Base-by-base conservation (phyloP, 2,113 vertebrate genomes). In the Oplegnathus fasciatus region DNA sequence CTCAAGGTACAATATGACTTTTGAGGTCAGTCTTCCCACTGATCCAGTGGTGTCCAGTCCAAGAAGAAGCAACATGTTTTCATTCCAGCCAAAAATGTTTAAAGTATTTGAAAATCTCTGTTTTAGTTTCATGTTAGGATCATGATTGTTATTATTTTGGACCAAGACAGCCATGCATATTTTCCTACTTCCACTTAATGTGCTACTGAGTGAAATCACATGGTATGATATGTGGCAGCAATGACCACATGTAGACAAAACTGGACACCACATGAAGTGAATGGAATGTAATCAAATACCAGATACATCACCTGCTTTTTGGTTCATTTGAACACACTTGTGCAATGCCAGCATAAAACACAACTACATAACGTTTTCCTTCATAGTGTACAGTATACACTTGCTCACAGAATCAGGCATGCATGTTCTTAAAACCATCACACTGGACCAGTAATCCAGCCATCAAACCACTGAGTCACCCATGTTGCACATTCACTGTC, bases 381-480 rank as follows among this genome's bases (percentile, higher is more conserved):
- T 30, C 5, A 52, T 7, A 66, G 32, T 44, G 17, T 37, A 4
- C 44, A 44, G 18, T 14, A 20, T 37, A 46, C 60, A 14, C 67
- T 17, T 4, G 17, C 22, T 77, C 13, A 50, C 22, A 57, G 34
- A 68, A 40, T n/a, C 28, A 68, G n/a, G 18, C 73, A 73, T 75
- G 70, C 46, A 40, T 24, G 26, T 61, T 24, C 58, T 50, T 60
- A 14, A 68, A 74, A 37, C 2, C 34, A 80, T 50, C 60, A 72
- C 68, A 32, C 2, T 22, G 30, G 60, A 54, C 20, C 66, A 61
- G 26, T 62, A 24, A 84, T 75, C 34, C 42, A 34, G 13, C n/a
- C 50, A 54, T 42, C 58, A 69, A 72, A 79, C 46, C 57, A 32
- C 44, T n/a, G 54, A 70, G 11, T 32, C 30, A 55, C 60, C 50